phyloP scores from a whole-genome alignment of 2,113 vertebrate genomes.

The Bettongia penicillata region DNA sequence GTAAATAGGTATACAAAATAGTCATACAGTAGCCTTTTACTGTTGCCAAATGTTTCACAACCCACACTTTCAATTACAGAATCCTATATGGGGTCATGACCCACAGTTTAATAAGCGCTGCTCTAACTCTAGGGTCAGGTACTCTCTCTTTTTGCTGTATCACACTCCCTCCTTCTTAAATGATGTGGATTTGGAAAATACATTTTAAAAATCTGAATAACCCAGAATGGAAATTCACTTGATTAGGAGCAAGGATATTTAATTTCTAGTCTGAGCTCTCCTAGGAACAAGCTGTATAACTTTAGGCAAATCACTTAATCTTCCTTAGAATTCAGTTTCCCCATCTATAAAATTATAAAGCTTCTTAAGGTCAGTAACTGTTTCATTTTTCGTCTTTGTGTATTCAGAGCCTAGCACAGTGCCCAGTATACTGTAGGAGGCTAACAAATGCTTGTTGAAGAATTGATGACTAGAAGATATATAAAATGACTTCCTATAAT shows the following conservation, averaged over 20 bases:
- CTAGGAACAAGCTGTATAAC: not conserved
- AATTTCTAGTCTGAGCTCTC: not conserved
- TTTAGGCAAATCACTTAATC: not conserved
- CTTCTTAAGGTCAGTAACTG: not conserved
- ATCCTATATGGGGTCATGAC: too few species aligned
- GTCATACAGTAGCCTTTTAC: too few species aligned
- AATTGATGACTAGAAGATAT: not conserved
- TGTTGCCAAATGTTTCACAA: too few species aligned
- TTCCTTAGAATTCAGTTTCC: not conserved
- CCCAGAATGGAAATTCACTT: not conserved
- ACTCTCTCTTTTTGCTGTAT: not conserved
- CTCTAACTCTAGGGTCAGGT: not conserved
- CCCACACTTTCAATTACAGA: too few species aligned
- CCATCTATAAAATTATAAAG: not conserved
- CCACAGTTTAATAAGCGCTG: too few species aligned
- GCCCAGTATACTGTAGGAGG: not conserved
- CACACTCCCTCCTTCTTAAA: not conserved
- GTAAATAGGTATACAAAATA: too few species aligned
- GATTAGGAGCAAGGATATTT: not conserved
- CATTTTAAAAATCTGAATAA: not conserved
- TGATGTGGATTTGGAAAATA: not conserved
- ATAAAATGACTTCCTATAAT: not conserved
- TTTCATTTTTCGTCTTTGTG: not conserved
- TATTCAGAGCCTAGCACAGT: not conserved
- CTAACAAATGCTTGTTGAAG: not conserved